Base-by-base conservation (phyloP, 2,113 vertebrate genomes). In the Embiotoca jacksoni region DNA sequence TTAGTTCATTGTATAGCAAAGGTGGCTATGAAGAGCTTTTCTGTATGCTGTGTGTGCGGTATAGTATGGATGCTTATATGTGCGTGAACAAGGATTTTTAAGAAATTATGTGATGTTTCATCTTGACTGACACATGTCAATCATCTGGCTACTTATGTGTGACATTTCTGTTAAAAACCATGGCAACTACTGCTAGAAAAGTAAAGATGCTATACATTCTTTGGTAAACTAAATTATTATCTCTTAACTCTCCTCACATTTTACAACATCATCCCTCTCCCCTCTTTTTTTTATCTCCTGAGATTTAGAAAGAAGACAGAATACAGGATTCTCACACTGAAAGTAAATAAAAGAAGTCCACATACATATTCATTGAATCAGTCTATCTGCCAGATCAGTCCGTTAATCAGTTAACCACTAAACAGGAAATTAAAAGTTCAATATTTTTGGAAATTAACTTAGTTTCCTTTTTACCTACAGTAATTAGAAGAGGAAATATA, bases 161-260 rank as follows among this genome's bases (percentile, higher is more conserved):
- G 72, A 87, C 88, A 83, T 87, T 87, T 85, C 33, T 23, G 37
- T 68, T 64, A 46, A 69, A 23, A 79, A 80, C 53, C 33, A 80
- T 44, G 35, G 60, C 59, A 81, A 74, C 62, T 8, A 72, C 53
- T 13, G 0, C n/a, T 1, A 8, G 41, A 6, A 7, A 57, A 49
- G 68, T 35, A 30, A 60, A 41, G 32, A 2, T 37, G 14, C 41
- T 13, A 16, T 44, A 33, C n/a, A 16, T 50, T 2, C 5, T 60
- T 68, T 33, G 33, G 16, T 54, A 54, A 72, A 23, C 23, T 23
- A 23, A 74, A 16, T 4, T 15, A 6, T 54, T 33, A 33, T 4
- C 11, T 14, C 37, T 59, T 23, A 46, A 47, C 50, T 10, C 49
- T 47, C 1, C 6, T 46, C 3, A 23, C 11, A 39, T 11, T 35